Conservation (phyloP, 2,888 invertebrate species). For the Brassicogethes aeneus region DNA sequence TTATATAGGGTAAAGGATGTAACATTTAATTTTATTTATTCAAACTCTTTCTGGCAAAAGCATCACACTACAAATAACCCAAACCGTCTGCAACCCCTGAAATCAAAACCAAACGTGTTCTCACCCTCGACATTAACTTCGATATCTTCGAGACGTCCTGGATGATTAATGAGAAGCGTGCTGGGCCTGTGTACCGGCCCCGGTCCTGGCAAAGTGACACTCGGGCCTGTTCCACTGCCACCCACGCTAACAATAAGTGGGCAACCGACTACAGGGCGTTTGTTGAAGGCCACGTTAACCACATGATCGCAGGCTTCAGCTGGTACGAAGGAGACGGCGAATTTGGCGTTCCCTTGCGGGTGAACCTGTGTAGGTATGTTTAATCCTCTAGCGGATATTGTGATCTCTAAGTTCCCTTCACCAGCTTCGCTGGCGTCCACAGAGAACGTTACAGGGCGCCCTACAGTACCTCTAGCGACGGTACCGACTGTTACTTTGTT, state of each 20-base stretch:
- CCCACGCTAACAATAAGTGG: conserved; percentile 81
- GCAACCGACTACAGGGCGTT: conserved; percentile 78
- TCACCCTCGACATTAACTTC: conserved; percentile 96
- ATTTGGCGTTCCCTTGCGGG: conserved; percentile 81
- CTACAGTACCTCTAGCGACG: conserved; percentile 74
- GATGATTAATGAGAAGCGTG: conserved; percentile 66
- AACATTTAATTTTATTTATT: no score
- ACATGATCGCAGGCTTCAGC: conserved; percentile 90
- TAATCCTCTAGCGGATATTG: conserved; percentile 85
- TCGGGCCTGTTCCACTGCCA: conserved; percentile 56
- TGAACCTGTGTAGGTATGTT: conserved; percentile 93
- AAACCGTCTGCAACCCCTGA: neutral
- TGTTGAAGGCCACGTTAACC: conserved; percentile 96
- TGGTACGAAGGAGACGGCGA: conserved; percentile 94
- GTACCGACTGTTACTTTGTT: conserved; percentile 70
- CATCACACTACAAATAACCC: neutral
- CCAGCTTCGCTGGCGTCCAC: conserved; percentile 96
- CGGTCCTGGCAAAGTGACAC: conserved; percentile 63
- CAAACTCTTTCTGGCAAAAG: no score
- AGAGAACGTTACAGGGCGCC: conserved; percentile 87
- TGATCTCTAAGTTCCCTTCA: conserved; percentile 94
- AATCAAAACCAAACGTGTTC: conserved; percentile 18
- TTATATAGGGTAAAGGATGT: no score
- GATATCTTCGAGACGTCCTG: conserved; percentile 83
- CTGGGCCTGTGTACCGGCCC: conserved; percentile 64